Evolutionary conservation across 2,113 vertebrate species (phyloP), one percentile per base, ranked within the genome.

Genomic region (Rhombomys opimus): DNA sequence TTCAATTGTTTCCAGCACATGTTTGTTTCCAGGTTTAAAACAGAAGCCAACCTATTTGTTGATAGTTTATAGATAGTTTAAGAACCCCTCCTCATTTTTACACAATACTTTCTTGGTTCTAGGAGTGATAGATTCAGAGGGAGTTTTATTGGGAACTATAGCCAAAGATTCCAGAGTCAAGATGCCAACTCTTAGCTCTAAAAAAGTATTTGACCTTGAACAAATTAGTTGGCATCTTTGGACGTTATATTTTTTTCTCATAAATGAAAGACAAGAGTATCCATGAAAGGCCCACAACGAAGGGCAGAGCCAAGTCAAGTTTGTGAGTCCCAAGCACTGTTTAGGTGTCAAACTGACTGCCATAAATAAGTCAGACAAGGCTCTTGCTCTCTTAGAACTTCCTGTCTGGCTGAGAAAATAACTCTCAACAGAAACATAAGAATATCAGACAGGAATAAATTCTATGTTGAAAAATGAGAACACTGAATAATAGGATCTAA

Each of bases 11-110:
- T 88, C 65, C 7, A 84, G 32, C 63, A 91, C 27, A 12, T 41
- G 41, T 90, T 92, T 85, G 3, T 72, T 86, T 15, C 59, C 17
- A n/a, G 52, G 2, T 0, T 91, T 63, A 63, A 84, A 63, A 76
- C 63, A 78, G 88, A 92, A 92, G 11, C 38, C 46, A 89, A 93
- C 25, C 81, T 54, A 68, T 87, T n/a, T 89, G 30, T 59, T 87
- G 67, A 80, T 14, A 81, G 30, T 59, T 87, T 72, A 80, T 14
- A 81, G 12, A 86, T 89, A 84, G 72, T 86, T 92, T 72, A 87
- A 41, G 30, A 95, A 57, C 73, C 18, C 14, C 10, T 91, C 18
- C 15, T 2, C 22, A 54, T 30, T 68, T 85, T 91, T 77, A 63
- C 81, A 87, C 59, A 94, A 89, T 68, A 67, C 59, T 14, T 32